phyloP scores from a whole-genome alignment of 1,140 invertebrate species.

The Drosophila mayri region DNA sequence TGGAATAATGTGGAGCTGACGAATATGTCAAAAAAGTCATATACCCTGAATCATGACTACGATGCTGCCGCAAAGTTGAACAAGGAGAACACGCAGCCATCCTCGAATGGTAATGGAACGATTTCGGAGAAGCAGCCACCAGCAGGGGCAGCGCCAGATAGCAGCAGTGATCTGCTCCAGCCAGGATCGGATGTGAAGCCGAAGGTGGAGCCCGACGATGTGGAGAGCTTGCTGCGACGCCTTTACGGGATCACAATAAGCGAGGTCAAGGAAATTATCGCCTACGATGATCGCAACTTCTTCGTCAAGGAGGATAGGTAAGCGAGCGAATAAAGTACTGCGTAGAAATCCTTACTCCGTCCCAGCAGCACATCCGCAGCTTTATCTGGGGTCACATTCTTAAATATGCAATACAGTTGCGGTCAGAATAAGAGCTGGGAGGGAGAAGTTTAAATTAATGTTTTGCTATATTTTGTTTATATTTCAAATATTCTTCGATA shows the following conservation, averaged over 20 bases:
- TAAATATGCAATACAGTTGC: not conserved
- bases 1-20: constrained; percentile 84
- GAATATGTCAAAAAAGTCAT: constrained; percentile 78
- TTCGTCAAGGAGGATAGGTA: constrained; percentile 84
- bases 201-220: constrained; percentile 86
- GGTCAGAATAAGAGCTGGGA: constrained; percentile 11
- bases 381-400: constrained; percentile 15
- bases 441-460: too few species aligned
- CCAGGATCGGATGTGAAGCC: constrained; percentile 88
- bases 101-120: constrained; percentile 47
- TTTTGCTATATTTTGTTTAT: too few species aligned
- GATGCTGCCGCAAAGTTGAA: constrained; percentile 58
- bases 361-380: constrained; percentile 22
- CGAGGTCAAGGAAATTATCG: constrained; percentile 89
- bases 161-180: constrained; percentile 77
- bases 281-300: constrained; percentile 94
- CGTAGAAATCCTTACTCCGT: constrained; percentile 1
- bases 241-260: constrained; percentile 89
- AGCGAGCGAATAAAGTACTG: constrained; percentile 21
- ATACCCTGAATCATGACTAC: constrained; percentile 78
- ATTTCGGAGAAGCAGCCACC: not conserved
- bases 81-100: constrained; percentile 49
- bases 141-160: not conserved
- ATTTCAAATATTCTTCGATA: too few species aligned
- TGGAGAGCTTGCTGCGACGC: constrained; percentile 86